These are phyloP conservation scores for Acheta domesticus DNA, from an alignment of 2,888 invertebrate genomes.

Conservation along the genomic window DNA sequence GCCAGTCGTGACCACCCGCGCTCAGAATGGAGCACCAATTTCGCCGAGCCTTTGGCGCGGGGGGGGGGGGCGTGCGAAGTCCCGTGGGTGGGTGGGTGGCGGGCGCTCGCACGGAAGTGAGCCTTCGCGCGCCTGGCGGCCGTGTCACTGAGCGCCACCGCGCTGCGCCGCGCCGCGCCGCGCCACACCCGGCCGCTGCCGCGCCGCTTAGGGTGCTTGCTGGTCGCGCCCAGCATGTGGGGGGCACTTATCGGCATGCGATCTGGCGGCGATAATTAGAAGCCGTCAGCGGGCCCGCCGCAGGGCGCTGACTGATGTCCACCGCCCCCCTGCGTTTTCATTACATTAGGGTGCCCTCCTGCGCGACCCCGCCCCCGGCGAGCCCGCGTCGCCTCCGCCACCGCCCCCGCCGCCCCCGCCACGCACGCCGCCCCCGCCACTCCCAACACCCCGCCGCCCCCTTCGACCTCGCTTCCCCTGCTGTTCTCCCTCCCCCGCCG, in stretches of 20 bases:
- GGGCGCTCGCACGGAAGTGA: not conserved
- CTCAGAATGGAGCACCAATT: no score
- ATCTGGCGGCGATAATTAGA: conserved; percentile 18
- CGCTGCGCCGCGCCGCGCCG: not conserved
- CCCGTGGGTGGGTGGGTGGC: not conserved
- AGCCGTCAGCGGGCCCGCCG: not conserved
- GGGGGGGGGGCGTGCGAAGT: no score
- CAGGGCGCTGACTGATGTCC: conserved; percentile 1
- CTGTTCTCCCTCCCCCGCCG: not conserved
- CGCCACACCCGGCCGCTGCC: not conserved
- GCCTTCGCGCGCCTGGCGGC: not conserved
- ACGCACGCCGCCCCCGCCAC: not conserved
- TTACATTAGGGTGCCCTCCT: not conserved
- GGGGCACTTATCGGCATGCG: conserved; percentile 4
- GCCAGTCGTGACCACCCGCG: no score
- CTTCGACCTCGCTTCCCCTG: not conserved
- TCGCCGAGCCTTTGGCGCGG: not conserved
- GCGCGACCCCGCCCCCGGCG: not conserved
- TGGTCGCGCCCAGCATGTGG: conserved; percentile 5
- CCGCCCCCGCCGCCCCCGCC: not conserved
- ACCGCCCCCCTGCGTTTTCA: conserved; percentile 8
- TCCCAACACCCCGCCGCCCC: not conserved
- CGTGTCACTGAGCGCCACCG: not conserved
- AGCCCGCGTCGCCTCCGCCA: not conserved
- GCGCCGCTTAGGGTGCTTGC: not conserved